phyloP scores from a whole-genome alignment of 2,113 vertebrate species.

The Hylia prasina region DNA sequence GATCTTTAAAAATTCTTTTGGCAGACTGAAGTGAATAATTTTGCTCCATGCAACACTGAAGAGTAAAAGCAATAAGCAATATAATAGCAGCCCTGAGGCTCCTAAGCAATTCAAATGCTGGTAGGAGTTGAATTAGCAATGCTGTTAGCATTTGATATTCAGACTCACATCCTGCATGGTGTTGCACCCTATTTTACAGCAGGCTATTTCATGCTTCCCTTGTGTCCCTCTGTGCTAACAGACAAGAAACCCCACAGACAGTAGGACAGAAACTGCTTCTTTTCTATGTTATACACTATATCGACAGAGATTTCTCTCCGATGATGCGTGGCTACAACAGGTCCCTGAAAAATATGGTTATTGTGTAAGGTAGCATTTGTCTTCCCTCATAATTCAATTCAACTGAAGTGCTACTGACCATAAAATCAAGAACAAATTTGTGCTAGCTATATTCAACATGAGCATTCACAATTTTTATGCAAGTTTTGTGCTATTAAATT shows the following conservation, averaged over 20 bases:
- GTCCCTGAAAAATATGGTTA: neutral
- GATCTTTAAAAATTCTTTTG: neutral
- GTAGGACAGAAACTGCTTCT: neutral
- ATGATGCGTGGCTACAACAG: neutral
- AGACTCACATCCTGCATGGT: neutral
- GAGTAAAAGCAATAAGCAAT: neutral
- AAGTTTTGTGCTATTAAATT: neutral
- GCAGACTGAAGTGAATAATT: neutral
- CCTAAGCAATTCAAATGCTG: neutral
- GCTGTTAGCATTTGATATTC: neutral
- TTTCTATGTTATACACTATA: neutral
- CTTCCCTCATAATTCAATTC: neutral
- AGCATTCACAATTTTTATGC: neutral
- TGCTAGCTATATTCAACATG: neutral
- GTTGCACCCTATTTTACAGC: neutral
- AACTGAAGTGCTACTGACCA: neutral
- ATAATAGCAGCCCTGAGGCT: neutral
- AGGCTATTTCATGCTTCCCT: neutral
- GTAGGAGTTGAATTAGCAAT: neutral
- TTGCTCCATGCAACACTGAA: neutral
- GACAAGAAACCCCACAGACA: neutral
- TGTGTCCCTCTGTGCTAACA: neutral
- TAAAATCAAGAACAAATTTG: neutral
- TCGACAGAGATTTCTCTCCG: neutral
- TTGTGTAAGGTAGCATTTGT: neutral